Conservation (phyloP, 2,113 vertebrate species). For the Paracanthobrama guichenoti region DNA sequence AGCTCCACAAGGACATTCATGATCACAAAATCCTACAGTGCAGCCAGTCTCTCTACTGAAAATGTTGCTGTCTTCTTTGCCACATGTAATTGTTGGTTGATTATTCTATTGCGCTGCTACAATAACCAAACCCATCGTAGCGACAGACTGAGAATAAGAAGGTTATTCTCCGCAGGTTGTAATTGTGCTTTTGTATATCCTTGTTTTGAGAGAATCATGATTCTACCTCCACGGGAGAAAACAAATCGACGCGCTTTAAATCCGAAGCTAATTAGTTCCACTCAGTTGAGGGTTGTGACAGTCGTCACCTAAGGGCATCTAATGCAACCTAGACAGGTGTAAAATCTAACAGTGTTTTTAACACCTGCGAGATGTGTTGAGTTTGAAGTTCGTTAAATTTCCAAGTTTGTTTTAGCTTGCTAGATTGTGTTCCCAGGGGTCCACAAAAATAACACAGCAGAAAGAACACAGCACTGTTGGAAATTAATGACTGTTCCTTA, state of each 20-base stretch:
- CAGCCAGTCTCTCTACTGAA: neutral
- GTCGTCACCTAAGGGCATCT: slow-evolving; percentile 38
- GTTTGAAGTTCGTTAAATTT: slow-evolving; percentile 14
- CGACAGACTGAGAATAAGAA: neutral
- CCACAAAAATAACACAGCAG: slow-evolving; percentile 18
- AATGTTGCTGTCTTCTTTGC: neutral
- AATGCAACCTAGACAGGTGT: slow-evolving; percentile 38
- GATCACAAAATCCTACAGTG: slow-evolving; percentile 11
- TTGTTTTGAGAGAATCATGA: slow-evolving; percentile 7
- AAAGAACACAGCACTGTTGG: slow-evolving; percentile 20
- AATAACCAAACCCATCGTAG: slow-evolving; percentile 2
- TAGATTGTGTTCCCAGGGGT: slow-evolving; percentile 27
- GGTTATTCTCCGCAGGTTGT: neutral
- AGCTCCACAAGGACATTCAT: slow-evolving; percentile 11
- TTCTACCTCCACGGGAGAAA: slow-evolving; percentile 10
- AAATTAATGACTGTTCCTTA: slow-evolving; percentile 23
- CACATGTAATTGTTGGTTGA: neutral
- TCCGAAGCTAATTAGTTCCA: slow-evolving; percentile 40
- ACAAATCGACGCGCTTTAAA: slow-evolving; percentile 11
- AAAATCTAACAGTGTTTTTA: slow-evolving; percentile 44
- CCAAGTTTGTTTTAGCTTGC: slow-evolving; percentile 21
- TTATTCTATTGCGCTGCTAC: neutral
- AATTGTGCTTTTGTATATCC: slow-evolving; percentile 20
- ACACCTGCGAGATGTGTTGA: slow-evolving; percentile 34
- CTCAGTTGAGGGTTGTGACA: slow-evolving; percentile 37